Conservation (phyloP, 2,888 invertebrate genomes). For the Drosophila atripex region DNA sequence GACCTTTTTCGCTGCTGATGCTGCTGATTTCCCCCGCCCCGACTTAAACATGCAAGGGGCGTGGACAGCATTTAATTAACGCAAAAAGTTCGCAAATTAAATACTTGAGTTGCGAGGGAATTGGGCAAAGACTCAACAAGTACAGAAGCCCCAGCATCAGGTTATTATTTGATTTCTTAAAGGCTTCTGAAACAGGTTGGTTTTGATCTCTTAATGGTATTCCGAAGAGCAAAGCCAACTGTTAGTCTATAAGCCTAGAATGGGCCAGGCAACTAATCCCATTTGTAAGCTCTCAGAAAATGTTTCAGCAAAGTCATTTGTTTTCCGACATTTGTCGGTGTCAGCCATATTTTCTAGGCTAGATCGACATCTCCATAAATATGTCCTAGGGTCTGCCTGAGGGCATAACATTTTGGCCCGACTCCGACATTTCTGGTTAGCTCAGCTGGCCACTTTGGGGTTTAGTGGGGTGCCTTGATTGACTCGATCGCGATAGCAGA, state of each 20-base stretch:
- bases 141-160: slow-evolving; percentile 28
- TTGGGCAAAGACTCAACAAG: slow-evolving; percentile 11
- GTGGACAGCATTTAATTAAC: slow-evolving; percentile 45
- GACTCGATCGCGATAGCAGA: slow-evolving; percentile 55
- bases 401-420: slow-evolving; percentile 19
- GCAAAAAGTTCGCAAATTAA: slow-evolving; percentile 45
- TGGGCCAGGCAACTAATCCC: background rate
- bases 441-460: slow-evolving; percentile 15
- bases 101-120: slow-evolving; percentile 12
- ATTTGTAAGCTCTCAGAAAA: slow-evolving; percentile 17
- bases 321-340: slow-evolving; percentile 2
- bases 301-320: slow-evolving; percentile 20
- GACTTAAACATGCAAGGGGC: slow-evolving; percentile 61
- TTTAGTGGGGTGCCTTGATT: slow-evolving; percentile 47
- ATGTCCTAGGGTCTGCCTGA: slow-evolving; percentile 32
- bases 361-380: slow-evolving; percentile 33
- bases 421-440: slow-evolving; percentile 12
- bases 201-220: background rate
- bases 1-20: slow-evolving; percentile 54
- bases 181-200: background rate
- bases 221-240: background rate
- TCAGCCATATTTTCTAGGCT: slow-evolving; percentile 25
- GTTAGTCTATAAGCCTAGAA: background rate
- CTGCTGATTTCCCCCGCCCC: slow-evolving; percentile 38
- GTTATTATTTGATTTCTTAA: background rate